phyloP scores from a whole-genome alignment of 2,113 vertebrate species.

The Potamarius usumacintae region DNA sequence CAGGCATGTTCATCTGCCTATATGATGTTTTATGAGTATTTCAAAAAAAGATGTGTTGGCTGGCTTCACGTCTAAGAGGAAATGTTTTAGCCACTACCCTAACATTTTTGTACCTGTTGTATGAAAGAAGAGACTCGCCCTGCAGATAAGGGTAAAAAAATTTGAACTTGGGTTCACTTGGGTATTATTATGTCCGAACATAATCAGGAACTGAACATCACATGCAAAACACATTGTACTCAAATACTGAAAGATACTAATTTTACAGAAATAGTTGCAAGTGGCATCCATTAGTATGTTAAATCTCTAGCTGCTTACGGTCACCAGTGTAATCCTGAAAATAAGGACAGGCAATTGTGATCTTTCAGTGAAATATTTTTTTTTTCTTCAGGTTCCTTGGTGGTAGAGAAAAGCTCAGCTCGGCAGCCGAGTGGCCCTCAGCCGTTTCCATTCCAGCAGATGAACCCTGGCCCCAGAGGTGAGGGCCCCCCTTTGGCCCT shows the following conservation, averaged over 20 bases:
- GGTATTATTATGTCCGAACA: background rate
- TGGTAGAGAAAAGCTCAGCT: slow-evolving; percentile 68
- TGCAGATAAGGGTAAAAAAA: background rate
- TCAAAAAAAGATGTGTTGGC: background rate
- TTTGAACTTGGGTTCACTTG: background rate
- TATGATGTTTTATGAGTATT: background rate
- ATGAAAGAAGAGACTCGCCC: background rate
- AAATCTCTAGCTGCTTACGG: background rate
- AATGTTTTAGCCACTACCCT: too few species aligned
- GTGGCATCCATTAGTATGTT: background rate
- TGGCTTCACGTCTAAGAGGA: background rate
- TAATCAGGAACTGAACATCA: background rate
- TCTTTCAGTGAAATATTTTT: background rate
- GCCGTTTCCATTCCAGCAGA: slow-evolving; percentile 59
- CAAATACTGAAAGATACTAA: background rate
- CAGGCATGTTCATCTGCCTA: background rate
- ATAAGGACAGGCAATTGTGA: background rate
- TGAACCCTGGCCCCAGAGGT: slow-evolving; percentile 58
- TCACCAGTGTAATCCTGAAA: background rate
- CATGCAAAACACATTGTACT: background rate
- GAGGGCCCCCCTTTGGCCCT: slow-evolving; percentile 58
- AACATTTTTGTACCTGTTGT: background rate
- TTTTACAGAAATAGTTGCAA: background rate
- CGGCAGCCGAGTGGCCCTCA: slow-evolving; percentile 59
- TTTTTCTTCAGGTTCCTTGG: slow-evolving; percentile 65